These are phyloP conservation scores for Tragelaphus scriptus DNA, from an alignment of 2,113 vertebrate genomes.

Conservation along the genomic window DNA sequence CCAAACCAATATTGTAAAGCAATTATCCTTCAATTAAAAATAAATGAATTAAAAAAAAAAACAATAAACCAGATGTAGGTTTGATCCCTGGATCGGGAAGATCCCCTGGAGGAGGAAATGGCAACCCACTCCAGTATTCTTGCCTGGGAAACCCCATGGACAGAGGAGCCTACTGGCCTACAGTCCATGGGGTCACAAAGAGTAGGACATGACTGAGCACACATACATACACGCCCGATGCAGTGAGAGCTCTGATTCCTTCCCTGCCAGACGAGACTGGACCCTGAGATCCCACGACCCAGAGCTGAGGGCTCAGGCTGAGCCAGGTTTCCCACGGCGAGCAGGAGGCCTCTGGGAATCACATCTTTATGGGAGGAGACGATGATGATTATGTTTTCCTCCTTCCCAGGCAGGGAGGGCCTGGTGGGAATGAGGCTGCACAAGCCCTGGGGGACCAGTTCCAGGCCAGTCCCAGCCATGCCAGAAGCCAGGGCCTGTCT, in stretches of 20 bases:
- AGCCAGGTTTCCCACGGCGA: conserved; percentile 40
- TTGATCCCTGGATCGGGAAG: neutral
- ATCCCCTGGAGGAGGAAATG: neutral
- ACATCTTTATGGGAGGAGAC: neutral
- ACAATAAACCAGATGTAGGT: neutral
- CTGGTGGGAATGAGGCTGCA: neutral
- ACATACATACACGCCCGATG: neutral
- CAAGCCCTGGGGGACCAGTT: neutral
- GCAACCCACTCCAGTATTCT: neutral
- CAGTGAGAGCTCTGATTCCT: neutral
- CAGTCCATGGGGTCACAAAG: neutral
- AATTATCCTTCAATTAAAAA: neutral
- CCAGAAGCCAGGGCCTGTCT: neutral
- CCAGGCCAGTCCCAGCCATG: neutral
- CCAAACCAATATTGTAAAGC: neutral
- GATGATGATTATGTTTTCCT: neutral
- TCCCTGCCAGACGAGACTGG: neutral
- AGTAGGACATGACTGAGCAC: neutral
- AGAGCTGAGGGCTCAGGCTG: neutral
- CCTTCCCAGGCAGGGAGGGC: neutral
- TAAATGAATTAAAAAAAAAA: neutral
- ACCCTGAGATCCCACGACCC: neutral
- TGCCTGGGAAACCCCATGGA: neutral
- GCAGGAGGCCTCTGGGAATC: conserved; percentile 31
- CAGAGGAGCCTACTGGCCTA: neutral